Conservation (phyloP, 2,888 invertebrate genomes). For the Limnephilus auricula region DNA sequence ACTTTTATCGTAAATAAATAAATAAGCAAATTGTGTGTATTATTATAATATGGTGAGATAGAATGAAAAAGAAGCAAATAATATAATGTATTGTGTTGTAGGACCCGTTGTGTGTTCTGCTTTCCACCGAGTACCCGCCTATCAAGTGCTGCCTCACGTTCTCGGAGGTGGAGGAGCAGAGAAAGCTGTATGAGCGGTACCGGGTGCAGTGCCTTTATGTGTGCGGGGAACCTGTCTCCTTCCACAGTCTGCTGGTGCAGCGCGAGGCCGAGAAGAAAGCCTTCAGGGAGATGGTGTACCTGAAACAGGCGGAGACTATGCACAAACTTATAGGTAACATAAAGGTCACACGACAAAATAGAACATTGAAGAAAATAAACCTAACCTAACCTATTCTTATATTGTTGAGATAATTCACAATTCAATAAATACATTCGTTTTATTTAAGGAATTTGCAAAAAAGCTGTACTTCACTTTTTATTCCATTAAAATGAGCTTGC, state of each 20-base stretch:
- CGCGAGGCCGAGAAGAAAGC: conserved; percentile 75
- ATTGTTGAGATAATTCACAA: not conserved
- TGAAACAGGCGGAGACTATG: conserved; percentile 76
- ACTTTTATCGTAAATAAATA: too few species aligned
- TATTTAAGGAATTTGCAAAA: too few species aligned
- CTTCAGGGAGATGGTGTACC: conserved; percentile 76
- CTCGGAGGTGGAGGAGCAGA: conserved; percentile 75
- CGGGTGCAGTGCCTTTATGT: conserved; percentile 76
- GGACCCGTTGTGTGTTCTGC: conserved; percentile 77
- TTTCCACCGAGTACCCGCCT: conserved; percentile 77
- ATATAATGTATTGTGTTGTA: conserved; percentile 67
- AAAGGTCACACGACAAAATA: not conserved
- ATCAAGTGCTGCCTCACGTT: conserved; percentile 78
- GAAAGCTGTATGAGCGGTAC: conserved; percentile 75
- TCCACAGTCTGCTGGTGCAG: conserved; percentile 75
- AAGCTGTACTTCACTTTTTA: too few species aligned
- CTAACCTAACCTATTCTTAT: not conserved
- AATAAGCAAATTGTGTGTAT: not conserved
- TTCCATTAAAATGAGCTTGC: too few species aligned
- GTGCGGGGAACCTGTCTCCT: conserved; percentile 76
- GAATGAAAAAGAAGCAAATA: not conserved
- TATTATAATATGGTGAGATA: too few species aligned
- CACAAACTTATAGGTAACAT: conserved; percentile 74
- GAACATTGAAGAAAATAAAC: not conserved
- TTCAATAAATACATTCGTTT: too few species aligned